Evolutionary conservation across 1,140 invertebrate species (phyloP), one percentile per base, ranked within the genome.

Genomic region (Panagrolaimus sp.): DNA sequence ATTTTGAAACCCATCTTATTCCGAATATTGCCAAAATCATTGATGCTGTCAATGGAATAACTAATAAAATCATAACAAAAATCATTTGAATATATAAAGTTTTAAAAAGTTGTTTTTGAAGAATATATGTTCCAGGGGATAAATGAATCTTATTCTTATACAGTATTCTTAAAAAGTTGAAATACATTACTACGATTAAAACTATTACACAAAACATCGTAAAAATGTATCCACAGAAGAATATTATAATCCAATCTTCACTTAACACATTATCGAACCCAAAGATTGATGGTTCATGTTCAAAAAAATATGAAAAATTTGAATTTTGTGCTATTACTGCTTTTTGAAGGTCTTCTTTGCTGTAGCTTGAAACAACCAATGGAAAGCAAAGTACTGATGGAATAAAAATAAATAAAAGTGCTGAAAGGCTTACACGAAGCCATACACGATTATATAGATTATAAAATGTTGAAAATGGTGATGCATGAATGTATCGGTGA

Each of bases 391-490:
- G 20, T 1, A 57, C 20, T 11, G 20, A 57, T 5, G 51, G 7
- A 25, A 57, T 27, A 20, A 27, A 13, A 57, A 57, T 20, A 8
- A 25, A 57, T 11, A 57, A 27, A 57, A 13, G 13, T 4, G 11
- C 51, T 16, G 27, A 25, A 5, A 8, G 1, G 5, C 13, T 57
- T 20, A 57, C 11, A 4, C 51, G 14, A 20, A 25, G 11, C 13
- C 51, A 27, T 1, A 57, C 1, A 4, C 20, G 8, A 23, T 16
- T 57, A 16, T 57, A 57, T 11, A 25, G 11, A n/a, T 14, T 4
- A 16, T 57, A 57, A 16, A 57, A 16, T 20, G 51, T 57, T 3
- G 51, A 57, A 57, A 57, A 57, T n/a, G 51, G 51, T 25, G 51
- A 57, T 4, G 51, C 51, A 25, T 57, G 51, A 27, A 57, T 27